Base-by-base conservation (phyloP, 2,797 vertebrate genomes). In the Pseudochromis fuscus region DNA sequence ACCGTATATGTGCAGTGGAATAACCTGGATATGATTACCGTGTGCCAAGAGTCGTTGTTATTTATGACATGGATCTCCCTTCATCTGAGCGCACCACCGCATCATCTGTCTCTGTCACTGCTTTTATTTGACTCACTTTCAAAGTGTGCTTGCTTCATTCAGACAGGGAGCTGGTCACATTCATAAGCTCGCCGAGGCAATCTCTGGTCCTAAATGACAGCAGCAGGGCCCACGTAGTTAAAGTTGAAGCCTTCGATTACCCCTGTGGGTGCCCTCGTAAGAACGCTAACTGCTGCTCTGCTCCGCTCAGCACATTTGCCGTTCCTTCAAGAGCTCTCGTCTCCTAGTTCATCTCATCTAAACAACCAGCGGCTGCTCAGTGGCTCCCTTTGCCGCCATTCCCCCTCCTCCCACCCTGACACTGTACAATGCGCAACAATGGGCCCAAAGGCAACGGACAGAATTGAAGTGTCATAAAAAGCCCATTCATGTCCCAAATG, bases 401-500 rank as follows among this genome's bases (percentile, higher is more conserved):
- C 79, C 60, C 61, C 79, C 78, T 64, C 77, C 70, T 65, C 61
- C 50, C 63, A 75, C 38, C 67, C 60, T 52, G 76, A 81, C 81
- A 75, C 74, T 59, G 65, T 77, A 84, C 86, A 83, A 72, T 63
- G 63, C 70, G 81, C 65, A 81, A 87, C 80, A 59, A 62, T 24
- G 46, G 70, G 79, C 86, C 83, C 81, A 69, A 74, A 65, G 84
- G 87, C 83, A 85, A 72, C 71, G 80, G 83, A 59, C 81, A 83
- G 83, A 89, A 91, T 76, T 88, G 69, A 89, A 91, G 83, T 82
- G 85, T 88, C 84, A 90, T 93, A 90, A 93, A 91, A 93, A 81
- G 61, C 79, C 73, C 77, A 84, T 90, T 87, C 62, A 45, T 72
- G 85, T 92, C 89, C 87, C 89, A 72, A 76, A 88, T 64, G 81